phyloP scores from a whole-genome alignment of 2,113 vertebrate genomes.

The Perca flavescens region DNA sequence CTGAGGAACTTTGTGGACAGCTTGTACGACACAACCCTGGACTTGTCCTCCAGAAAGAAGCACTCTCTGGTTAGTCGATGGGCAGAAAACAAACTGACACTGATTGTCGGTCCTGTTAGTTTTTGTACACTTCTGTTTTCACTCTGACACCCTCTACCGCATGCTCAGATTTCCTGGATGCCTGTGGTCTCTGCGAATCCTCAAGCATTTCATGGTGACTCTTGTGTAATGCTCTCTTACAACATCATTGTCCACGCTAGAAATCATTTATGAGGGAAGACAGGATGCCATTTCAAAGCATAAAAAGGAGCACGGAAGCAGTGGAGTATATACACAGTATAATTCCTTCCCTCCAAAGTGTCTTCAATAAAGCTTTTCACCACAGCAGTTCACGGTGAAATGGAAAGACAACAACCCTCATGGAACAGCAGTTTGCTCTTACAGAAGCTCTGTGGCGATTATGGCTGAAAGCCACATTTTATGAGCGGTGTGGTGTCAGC shows the following conservation, averaged over 20 bases:
- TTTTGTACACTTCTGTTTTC: slow-evolving; percentile 16
- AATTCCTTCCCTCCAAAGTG: background rate
- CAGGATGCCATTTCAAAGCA: slow-evolving; percentile 5
- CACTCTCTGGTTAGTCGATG: slow-evolving; percentile 93
- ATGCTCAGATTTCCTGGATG: slow-evolving; percentile 35
- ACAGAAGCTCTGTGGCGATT: slow-evolving; percentile 10
- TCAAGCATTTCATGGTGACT: slow-evolving; percentile 54
- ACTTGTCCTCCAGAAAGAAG: slow-evolving; percentile 97
- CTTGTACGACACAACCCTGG: slow-evolving; percentile 96
- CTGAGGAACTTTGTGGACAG: slow-evolving; percentile 99
- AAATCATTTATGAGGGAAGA: slow-evolving; percentile 49
- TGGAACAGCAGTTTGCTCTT: slow-evolving; percentile 19
- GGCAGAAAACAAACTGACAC: slow-evolving; percentile 20
- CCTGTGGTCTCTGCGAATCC: slow-evolving; percentile 51
- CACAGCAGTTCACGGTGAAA: slow-evolving; percentile 16
- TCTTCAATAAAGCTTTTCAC: slow-evolving; percentile 35
- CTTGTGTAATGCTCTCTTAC: slow-evolving; percentile 19
- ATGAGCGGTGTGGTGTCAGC: slow-evolving; percentile 11
- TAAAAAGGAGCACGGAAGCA: slow-evolving; percentile 16
- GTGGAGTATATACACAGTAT: background rate
- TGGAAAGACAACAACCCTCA: slow-evolving; percentile 35
- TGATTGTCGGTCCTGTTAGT: slow-evolving; percentile 31
- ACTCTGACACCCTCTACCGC: slow-evolving; percentile 26
- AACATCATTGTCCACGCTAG: slow-evolving; percentile 14
- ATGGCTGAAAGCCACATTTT: slow-evolving; percentile 23